phyloP scores from a whole-genome alignment of 2,113 vertebrate genomes.

The Tetrax tetrax region DNA sequence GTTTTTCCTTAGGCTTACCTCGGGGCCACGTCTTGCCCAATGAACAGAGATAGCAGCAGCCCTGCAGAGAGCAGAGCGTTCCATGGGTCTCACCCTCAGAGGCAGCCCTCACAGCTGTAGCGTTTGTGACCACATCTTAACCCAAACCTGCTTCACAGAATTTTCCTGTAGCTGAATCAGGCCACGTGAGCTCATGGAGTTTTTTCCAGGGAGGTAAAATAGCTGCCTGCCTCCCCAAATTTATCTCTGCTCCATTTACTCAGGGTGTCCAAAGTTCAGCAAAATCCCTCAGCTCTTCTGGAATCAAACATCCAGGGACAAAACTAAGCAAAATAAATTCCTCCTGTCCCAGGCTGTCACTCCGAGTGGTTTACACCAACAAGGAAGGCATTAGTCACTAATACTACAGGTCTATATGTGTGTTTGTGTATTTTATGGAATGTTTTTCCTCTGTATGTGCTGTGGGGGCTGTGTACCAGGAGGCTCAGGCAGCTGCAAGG shows the following conservation, averaged over 20 bases:
- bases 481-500: neutral
- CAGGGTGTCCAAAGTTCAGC: neutral
- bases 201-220: neutral
- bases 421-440: neutral
- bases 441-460: neutral
- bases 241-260: neutral
- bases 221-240: neutral
- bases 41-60: neutral
- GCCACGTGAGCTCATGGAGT: neutral
- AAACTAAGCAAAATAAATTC: neutral
- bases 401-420: neutral
- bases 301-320: neutral
- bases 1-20: neutral
- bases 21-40: neutral
- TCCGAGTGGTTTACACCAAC: neutral
- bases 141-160: neutral
- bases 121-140: accelerated
- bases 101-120: neutral
- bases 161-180: neutral
- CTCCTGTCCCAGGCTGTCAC: neutral
- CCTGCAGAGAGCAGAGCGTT: neutral
- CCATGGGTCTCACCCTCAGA: neutral
- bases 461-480: neutral
- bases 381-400: neutral
- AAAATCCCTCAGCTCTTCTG: neutral